Conservation (phyloP, 2,797 vertebrate genomes). For the Mus minutoides region DNA sequence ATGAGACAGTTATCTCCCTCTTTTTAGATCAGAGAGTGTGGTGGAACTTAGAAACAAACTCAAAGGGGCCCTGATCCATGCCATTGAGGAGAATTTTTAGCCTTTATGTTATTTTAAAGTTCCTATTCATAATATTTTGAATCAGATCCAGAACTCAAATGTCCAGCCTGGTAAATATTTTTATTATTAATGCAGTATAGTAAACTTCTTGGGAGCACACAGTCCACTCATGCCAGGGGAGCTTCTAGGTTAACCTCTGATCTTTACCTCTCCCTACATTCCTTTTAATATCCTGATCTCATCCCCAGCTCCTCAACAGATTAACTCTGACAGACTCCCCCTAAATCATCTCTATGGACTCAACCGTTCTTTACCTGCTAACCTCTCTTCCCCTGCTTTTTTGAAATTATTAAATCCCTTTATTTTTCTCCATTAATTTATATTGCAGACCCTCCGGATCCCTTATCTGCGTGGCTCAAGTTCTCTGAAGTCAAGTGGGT, state of each 20-base stretch:
- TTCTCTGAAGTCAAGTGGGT: no score
- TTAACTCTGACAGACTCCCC: not conserved
- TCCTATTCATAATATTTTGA: not conserved
- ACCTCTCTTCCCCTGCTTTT: not conserved
- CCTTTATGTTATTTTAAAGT: not conserved
- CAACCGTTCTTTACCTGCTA: not conserved
- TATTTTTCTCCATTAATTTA: no score
- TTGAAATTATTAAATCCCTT: no score
- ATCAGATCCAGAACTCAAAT: not conserved
- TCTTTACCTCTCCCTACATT: not conserved
- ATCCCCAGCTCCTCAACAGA: not conserved
- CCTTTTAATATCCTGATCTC: not conserved
- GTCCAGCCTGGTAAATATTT: not conserved
- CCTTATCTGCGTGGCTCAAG: no score
- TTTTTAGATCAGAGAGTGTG: not conserved
- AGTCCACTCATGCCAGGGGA: not conserved
- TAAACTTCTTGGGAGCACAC: not conserved
- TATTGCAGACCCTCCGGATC: no score
- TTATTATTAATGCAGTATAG: not conserved
- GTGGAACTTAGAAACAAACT: not conserved
- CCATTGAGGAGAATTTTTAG: not conserved
- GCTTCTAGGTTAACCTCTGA: not conserved
- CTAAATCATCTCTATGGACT: not conserved
- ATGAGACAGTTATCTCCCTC: no score
- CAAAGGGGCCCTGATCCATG: not conserved